These are phyloP conservation scores for Vanacampus margaritifer DNA, from an alignment of 2,113 vertebrate species.

Conservation along the genomic window DNA sequence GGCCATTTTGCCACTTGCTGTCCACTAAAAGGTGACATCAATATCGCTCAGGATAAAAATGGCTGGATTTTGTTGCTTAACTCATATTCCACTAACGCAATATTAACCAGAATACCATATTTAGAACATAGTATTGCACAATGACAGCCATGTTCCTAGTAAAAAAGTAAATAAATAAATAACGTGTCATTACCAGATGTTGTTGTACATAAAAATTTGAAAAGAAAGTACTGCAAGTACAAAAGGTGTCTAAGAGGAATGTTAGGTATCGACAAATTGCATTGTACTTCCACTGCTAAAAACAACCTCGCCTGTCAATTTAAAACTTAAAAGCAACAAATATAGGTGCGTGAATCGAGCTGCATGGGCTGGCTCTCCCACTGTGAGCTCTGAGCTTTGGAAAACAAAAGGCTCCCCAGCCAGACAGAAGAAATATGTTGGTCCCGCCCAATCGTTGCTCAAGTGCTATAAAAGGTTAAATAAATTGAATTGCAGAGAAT, in stretches of 20 bases:
- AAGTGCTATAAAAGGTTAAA: conserved; percentile 25
- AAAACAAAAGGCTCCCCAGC: conserved; percentile 9
- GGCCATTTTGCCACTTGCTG: too few relatives aligned
- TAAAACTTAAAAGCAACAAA: neutral
- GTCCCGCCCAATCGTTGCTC: conserved; percentile 15
- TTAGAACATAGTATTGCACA: too few relatives aligned
- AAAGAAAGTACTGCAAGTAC: neutral
- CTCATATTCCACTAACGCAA: too few relatives aligned
- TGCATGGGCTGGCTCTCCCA: conserved; percentile 3
- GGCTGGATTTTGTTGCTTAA: too few relatives aligned
- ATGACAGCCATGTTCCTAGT: neutral
- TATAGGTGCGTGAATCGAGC: neutral
- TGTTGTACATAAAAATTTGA: neutral
- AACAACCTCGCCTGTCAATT: conserved; percentile 1
- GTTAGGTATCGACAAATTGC: neutral
- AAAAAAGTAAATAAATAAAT: neutral
- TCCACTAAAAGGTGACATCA: too few relatives aligned
- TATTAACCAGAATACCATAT: too few relatives aligned
- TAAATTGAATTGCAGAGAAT: conserved; percentile 28
- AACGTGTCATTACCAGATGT: neutral
- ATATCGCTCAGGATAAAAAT: too few relatives aligned
- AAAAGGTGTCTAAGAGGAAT: neutral
- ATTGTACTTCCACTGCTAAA: neutral
- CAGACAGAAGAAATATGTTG: conserved; percentile 32
- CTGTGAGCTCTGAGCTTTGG: conserved; percentile 11